Evolutionary conservation across 2,888 invertebrate species (phyloP), one percentile per base, ranked within the genome.

Genomic region (Anagyrus pseudococci): DNA sequence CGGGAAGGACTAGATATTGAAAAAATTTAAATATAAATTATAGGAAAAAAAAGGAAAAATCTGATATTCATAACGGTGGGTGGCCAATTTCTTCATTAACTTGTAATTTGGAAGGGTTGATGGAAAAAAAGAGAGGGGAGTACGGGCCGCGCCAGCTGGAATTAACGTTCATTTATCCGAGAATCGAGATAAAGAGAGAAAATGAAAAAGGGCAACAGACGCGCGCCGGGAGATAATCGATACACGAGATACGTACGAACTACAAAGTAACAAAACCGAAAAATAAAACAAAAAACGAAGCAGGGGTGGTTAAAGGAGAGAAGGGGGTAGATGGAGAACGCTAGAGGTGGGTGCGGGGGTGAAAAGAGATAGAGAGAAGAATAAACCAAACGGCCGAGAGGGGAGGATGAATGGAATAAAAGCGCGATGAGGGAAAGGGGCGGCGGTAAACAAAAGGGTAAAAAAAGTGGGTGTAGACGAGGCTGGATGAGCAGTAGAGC

Each of bases 391-490:
- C 3, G 44, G 22, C 20, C 4, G 20, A 33, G n/a, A 44, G 43
- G 7, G 19, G 19, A 19, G 19, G 40, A 37, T 33, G 53, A 53
- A 46, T 52, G 47, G 46, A 44, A 52, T 53, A 52, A 52, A 59
- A 26, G 22, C 37, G 20, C 43, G 1, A 54, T 41, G 40, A 48
- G 44, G 26, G 49, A 22, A n/a, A 52, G 15, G 22, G 23, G 40
- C n/a, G n/a, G 3, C 20, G 17, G 60, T 55, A 49, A 59, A 59
- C 43, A 54, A 59, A 59, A 53, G 53, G 22, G 37, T 8, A n/a
- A 10, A 53, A 48, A 48, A 55, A 15, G 13, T 13, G 37, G 33
- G 15, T 15, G 22, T 10, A 20, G 19, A 29, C 29, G 50, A 20
- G 40, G 15, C 7, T 19, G 37, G 37, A 17, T 17, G 2, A n/a